phyloP scores from a whole-genome alignment of 2,888 invertebrate species.

The Pollenia amentaria region DNA sequence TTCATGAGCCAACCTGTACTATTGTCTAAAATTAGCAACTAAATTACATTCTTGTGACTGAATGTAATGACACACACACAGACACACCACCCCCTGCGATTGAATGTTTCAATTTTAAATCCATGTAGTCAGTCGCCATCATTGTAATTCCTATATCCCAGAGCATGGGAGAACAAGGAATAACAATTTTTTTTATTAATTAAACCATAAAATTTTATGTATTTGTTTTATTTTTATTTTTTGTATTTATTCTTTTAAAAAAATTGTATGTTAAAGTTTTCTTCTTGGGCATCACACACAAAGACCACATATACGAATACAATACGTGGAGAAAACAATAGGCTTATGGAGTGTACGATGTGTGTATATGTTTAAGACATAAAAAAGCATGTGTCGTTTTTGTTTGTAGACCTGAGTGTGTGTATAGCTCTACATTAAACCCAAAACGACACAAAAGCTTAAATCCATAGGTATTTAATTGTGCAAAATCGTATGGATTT shows the following conservation, averaged over 20 bases:
- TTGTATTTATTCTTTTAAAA: constrained; percentile 15
- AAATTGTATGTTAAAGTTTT: constrained; percentile 8
- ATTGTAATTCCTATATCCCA: not conserved
- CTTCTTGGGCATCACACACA: constrained; percentile 22
- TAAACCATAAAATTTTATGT: constrained; percentile 54
- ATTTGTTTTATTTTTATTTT: constrained; percentile 26
- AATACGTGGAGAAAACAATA: constrained; percentile 36
- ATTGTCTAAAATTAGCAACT: too few relatives aligned
- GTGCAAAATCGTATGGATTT: constrained; percentile 53
- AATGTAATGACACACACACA: too few relatives aligned
- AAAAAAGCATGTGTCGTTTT: not conserved
- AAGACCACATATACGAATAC: not conserved
- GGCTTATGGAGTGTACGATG: constrained; percentile 5
- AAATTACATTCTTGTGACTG: too few relatives aligned
- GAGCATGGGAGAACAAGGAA: not conserved
- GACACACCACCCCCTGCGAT: not conserved
- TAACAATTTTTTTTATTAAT: constrained; percentile 52
- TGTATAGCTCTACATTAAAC: constrained; percentile 20
- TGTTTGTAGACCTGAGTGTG: not conserved
- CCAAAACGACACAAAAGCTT: constrained; percentile 47
- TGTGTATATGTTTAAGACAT: constrained; percentile 3
- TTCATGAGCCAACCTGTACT: too few relatives aligned
- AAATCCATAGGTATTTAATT: constrained; percentile 68
- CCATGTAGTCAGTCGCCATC: not conserved
- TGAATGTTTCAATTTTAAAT: not conserved